A percentile compares a stretch with the other conserved stretches of the same genome.
These are phyloP conservation scores for Muntiacus reevesi DNA, from an alignment of 2,113 vertebrate species.

Conservation along the genomic window DNA sequence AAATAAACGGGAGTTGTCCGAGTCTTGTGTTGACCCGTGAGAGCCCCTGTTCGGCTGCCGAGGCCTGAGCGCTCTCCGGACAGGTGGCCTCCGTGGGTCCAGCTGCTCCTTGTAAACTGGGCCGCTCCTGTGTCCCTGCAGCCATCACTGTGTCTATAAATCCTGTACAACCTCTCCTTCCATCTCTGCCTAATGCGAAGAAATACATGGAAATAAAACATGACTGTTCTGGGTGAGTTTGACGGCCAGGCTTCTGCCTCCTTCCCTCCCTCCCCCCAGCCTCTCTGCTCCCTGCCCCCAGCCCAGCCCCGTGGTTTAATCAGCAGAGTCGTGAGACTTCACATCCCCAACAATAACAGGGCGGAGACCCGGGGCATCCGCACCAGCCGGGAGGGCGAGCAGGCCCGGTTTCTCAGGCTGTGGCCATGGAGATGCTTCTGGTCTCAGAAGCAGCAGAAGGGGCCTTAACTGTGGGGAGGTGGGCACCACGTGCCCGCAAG, in stretches of 20 bases:
- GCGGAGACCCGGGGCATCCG: fast-evolving
- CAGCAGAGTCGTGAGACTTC: background rate
- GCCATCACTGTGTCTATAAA: constrained; percentile 70
- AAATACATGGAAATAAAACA: constrained; percentile 76
- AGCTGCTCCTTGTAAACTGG: constrained; percentile 51
- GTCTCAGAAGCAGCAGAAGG: background rate
- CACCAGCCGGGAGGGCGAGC: fast-evolving
- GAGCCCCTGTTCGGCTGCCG: constrained; percentile 45
- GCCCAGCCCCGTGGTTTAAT: constrained; percentile 18
- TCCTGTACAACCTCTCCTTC: constrained; percentile 76
- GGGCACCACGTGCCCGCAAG: fast-evolving
- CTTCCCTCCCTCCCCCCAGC: background rate
- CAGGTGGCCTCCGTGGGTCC: constrained; percentile 37
- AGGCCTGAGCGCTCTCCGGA: constrained; percentile 40
- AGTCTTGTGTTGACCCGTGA: constrained; percentile 62
- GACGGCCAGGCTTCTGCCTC: background rate
- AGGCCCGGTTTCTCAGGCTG: background rate
- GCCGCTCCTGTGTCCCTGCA: constrained; percentile 60
- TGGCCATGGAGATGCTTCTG: fast-evolving
- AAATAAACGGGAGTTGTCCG: constrained; percentile 68
- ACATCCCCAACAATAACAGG: fast-evolving
- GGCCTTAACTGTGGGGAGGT: fast-evolving
- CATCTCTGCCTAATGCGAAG: constrained; percentile 77
- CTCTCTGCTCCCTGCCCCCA: fast-evolving
- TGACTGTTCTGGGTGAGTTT: constrained; percentile 71